Base-by-base conservation (phyloP, 2,113 vertebrate genomes). In the Microcebus jonahi region DNA sequence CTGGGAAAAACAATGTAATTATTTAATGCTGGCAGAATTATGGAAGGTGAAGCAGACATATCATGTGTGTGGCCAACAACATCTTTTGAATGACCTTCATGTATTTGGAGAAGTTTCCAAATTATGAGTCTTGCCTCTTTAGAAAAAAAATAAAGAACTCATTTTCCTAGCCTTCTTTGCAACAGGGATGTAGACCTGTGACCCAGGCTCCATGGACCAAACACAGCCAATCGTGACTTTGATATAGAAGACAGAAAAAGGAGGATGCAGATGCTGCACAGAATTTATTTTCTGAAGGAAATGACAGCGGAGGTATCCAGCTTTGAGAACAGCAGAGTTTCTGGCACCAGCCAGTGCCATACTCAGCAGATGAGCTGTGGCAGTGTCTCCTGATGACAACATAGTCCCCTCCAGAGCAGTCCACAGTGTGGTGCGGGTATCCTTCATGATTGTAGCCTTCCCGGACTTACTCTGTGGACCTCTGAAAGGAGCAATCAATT, bases 1-100 rank as follows among this genome's bases (percentile, higher is more conserved):
- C n/a, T n/a, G n/a, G n/a, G n/a, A 88, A 95, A 90, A 88, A 23
- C 39, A 93, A 92, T 57, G 39, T 84, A 65, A 45, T 94, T 71
- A 77, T 55, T 76, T 59, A 55, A 77, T 81, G 57, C 45, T 92
- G 6, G 23, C 39, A 94, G 57, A 45, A 11, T 85, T 85, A 53
- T 20, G 13, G 53, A 93, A 89, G n/a, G 73, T 73, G 20, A 67
- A 29, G 34, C 27, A 67, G 45, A 42, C 18, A 68, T 21, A 65
- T 39, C 21, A 48, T 39, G 20, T 82, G n/a, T 55, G 36, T 81
- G 76, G 21, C 31, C 63, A 70, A 23, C 31, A 21, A 34, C 13
- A 71, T 57, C 85, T 83, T 85, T 70, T 45, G 55, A 90, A 77
- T 18, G 90, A 81, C 10, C 2, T 90, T 79, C 57, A 95, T 45